phyloP scores from a whole-genome alignment of 2,113 vertebrate species.

The Isurus oxyrinchus region DNA sequence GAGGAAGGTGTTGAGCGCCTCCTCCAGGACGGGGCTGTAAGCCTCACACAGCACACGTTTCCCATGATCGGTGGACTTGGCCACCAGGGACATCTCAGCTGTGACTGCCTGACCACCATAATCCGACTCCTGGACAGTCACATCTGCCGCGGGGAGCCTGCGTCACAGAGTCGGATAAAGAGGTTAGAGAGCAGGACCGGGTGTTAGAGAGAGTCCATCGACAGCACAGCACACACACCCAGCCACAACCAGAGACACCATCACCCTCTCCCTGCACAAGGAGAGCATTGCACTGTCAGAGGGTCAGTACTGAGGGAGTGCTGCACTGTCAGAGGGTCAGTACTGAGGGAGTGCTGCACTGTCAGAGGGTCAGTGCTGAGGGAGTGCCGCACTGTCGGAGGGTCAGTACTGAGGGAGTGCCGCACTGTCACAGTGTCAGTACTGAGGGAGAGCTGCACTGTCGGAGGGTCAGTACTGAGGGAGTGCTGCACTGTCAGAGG shows the following conservation, averaged over 20 bases:
- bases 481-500: no score
- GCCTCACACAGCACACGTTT: background rate
- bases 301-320: no score
- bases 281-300: background rate
- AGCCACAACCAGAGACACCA: background rate
- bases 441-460: no score
- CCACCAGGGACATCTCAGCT: background rate
- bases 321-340: background rate
- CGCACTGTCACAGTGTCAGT: background rate
- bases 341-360: no score
- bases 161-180: no score
- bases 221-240: no score
- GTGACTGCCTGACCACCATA: background rate
- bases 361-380: background rate
- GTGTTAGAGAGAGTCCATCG: no score
- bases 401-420: no score
- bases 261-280: no score
- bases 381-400: background rate
- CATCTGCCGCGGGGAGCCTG: no score
- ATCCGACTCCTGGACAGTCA: background rate
- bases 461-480: no score
- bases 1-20: constrained; percentile 59
- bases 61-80: background rate
- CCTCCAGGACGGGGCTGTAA: constrained; percentile 35
- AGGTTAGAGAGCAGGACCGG: no score